Base-by-base conservation (phyloP, 2,888 invertebrate species). In the Lepidocyrtoides sp. region DNA sequence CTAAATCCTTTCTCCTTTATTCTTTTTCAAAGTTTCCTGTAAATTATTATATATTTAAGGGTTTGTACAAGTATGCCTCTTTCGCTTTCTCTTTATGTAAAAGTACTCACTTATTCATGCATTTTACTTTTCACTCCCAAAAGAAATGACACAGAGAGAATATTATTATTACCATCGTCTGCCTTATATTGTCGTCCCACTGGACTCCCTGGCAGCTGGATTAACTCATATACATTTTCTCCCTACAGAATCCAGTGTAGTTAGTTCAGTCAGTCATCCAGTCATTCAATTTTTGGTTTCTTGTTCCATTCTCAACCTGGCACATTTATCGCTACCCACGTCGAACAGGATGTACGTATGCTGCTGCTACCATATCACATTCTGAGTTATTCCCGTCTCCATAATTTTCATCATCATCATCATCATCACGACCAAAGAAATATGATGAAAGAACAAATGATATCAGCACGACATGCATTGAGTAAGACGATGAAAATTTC, bases 41-140 rank as follows among this genome's bases (percentile, higher is more conserved):
- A 81, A 82, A 69, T 69, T n/a, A n/a, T n/a, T n/a, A n/a, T n/a
- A 82, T 89, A 89, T 81, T 82, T 82, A 77, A 63, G 86, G 5
- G 60, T 29, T 7, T 44, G 72, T 69, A 17, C 29, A 4, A 7
- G 32, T 32, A 8, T n/a, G n/a, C n/a, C n/a, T n/a, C n/a, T n/a
- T n/a, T n/a, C n/a, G n/a, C 57, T 2, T 14, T 20, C 23, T 20
- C 57, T 60, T 23, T 60, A 2, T 60, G 44, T 26, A 7, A 51
- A 81, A 57, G 8, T 72, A 82, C 69, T 89, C 81, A 72, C 32
- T 89, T 89, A 89, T 89, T 89, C 88, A 89, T 89, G 81, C 88
- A 57, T 72, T 81, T 89, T 82, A 89, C 69, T 79, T 87, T 72
- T 17, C 66, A 88, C 81, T 89, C 88, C 82, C 81, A 82, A 72